phyloP scores from a whole-genome alignment of 2,113 vertebrate species.

The Thymallus thymallus region DNA sequence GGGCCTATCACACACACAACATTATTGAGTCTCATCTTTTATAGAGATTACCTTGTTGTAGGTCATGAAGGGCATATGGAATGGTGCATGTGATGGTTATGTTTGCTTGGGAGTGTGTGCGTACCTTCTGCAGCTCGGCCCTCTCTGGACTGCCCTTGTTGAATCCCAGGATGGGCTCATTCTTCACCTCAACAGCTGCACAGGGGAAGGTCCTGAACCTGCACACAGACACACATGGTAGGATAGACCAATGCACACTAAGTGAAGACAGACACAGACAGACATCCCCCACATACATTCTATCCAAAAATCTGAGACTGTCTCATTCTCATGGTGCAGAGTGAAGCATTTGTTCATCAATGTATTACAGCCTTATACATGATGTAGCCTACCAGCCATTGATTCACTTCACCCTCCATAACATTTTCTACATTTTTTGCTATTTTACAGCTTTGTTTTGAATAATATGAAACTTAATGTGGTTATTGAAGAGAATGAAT shows the following conservation, averaged over 20 bases:
- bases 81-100: neutral
- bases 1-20: conserved; percentile 65
- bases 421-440: too few relatives aligned
- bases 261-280: neutral
- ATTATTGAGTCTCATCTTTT: neutral
- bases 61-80: neutral
- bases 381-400: too few relatives aligned
- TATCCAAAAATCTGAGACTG: too few relatives aligned
- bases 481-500: neutral
- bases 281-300: too few relatives aligned
- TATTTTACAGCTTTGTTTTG: too few relatives aligned
- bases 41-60: too few relatives aligned
- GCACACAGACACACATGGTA: neutral
- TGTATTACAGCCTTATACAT: too few relatives aligned
- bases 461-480: too few relatives aligned
- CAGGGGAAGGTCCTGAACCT: conserved; percentile 76
- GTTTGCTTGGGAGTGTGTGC: too few relatives aligned
- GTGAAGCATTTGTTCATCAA: too few relatives aligned
- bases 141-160: conserved; percentile 80
- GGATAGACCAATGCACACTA: neutral
- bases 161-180: conserved; percentile 87
- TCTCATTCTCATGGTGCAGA: too few relatives aligned
- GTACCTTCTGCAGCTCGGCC: conserved; percentile 79
- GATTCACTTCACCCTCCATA: too few relatives aligned
- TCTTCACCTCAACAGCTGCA: conserved; percentile 78